A percentile compares a stretch with the other conserved stretches of the same genome.
Conservation (phyloP, 2,113 vertebrate species). For the Calidris pygmaea region DNA sequence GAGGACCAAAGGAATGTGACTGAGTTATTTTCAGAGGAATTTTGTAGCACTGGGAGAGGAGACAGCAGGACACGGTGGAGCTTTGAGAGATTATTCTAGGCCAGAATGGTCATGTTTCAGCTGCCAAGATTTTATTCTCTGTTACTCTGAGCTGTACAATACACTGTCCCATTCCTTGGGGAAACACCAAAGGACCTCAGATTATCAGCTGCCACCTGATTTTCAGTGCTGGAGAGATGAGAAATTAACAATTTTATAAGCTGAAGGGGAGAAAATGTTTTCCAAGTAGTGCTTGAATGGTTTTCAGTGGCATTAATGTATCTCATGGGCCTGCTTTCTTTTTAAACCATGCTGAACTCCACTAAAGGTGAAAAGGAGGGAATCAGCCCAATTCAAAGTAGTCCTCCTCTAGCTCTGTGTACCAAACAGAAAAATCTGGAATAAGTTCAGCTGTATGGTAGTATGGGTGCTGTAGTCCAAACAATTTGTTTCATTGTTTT, state of each 20-base stretch:
- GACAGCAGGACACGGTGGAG: not conserved
- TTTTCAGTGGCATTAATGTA: not conserved
- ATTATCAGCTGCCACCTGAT: slow-evolving; percentile 1
- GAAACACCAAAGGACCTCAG: not conserved
- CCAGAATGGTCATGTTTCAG: not conserved
- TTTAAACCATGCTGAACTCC: not conserved
- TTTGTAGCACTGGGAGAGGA: not conserved
- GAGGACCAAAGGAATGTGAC: not conserved
- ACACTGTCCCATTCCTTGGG: not conserved
- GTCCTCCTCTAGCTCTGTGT: not conserved
- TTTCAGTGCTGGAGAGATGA: not conserved
- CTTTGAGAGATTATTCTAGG: not conserved
- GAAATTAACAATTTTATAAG: not conserved
- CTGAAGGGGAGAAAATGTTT: not conserved
- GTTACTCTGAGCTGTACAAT: not conserved
- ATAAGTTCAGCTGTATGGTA: not conserved
- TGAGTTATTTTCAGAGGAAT: not conserved
- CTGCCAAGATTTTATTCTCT: not conserved
- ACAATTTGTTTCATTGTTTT: not conserved
- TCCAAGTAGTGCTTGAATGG: not conserved
- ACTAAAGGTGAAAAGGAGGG: not conserved
- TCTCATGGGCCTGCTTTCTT: not conserved
- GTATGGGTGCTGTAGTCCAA: not conserved
- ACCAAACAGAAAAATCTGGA: not conserved
- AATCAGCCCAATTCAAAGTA: not conserved